Evolutionary conservation across 2,888 invertebrate genomes (phyloP).

Genomic region (Onthophagus sagittarius): DNA sequence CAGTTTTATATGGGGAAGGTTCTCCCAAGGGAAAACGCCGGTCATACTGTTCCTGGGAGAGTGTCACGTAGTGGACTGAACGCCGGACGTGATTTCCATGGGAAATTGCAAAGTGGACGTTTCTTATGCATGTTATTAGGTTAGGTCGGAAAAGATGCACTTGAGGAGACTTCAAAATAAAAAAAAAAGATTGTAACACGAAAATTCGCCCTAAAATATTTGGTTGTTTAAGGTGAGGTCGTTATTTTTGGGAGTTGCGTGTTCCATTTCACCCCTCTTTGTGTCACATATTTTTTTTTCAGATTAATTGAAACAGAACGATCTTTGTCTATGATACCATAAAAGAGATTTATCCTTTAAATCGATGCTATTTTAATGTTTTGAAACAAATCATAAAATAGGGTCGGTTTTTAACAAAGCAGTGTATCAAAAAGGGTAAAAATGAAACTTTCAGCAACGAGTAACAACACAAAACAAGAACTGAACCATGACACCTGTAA

Average conservation of each 20-base stretch:
- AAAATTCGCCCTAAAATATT: background rate
- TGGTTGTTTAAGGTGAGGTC: background rate
- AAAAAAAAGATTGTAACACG: background rate
- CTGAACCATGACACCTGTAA: background rate
- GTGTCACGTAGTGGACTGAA: background rate
- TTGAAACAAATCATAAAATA: too few relatives aligned
- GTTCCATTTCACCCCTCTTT: background rate
- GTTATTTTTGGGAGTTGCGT: background rate
- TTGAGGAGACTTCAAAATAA: background rate
- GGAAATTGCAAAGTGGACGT: background rate
- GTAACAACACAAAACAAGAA: background rate
- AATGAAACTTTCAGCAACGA: background rate
- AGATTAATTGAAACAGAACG: too few relatives aligned
- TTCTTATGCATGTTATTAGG: background rate
- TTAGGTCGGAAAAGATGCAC: background rate
- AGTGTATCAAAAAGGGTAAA: background rate
- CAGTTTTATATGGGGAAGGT: background rate
- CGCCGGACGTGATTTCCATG: background rate
- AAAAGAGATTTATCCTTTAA: background rate
- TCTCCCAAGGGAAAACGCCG: background rate
- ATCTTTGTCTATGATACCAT: background rate
- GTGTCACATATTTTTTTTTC: background rate
- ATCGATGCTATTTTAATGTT: too few relatives aligned
- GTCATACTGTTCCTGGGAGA: background rate
- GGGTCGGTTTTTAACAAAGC: background rate